A percentile compares a stretch with the other conserved stretches of the same genome.
These are phyloP conservation scores for Xylocampa areola DNA, from an alignment of 2,888 invertebrate species.

Conservation along the genomic window DNA sequence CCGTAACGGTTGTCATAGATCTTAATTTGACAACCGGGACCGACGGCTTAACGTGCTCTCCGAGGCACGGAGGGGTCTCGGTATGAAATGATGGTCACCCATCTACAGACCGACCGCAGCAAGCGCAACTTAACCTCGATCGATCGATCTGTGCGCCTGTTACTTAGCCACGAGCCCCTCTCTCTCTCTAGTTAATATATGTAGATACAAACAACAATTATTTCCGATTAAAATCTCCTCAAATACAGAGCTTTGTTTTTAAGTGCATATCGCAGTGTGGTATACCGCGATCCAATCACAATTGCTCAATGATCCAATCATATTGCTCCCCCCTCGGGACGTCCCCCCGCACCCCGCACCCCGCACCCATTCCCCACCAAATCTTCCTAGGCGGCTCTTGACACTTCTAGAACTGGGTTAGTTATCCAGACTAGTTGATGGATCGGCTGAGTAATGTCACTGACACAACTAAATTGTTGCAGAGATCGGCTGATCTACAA, in stretches of 20 bases:
- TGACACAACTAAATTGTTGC: slow-evolving; percentile 8
- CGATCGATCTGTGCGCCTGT: too few species aligned
- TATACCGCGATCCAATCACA: slow-evolving; percentile 71
- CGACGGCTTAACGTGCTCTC: too few species aligned
- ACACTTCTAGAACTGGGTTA: slow-evolving; percentile 63
- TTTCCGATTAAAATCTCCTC: slow-evolving; percentile 6
- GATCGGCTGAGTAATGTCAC: slow-evolving; percentile 22
- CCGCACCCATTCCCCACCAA: slow-evolving; percentile 30
- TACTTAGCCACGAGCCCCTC: too few species aligned
- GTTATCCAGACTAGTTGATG: slow-evolving; percentile 30
- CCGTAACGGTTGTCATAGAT: too few species aligned
- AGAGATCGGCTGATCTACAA: slow-evolving; percentile 2
- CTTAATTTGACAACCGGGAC: too few species aligned
- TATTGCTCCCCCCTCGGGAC: slow-evolving; percentile 52
- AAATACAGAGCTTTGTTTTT: slow-evolving; percentile 7
- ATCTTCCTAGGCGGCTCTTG: slow-evolving; percentile 52
- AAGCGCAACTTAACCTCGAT: too few species aligned
- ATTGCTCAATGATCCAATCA: slow-evolving; percentile 86
- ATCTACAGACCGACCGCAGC: too few species aligned
- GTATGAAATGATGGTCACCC: too few species aligned
- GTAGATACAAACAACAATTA: too few species aligned
- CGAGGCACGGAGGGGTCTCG: too few species aligned
- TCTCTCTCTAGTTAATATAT: too few species aligned
- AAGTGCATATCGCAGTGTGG: slow-evolving; percentile 49
- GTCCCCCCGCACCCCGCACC: slow-evolving; percentile 23